Base-by-base conservation (phyloP, 1,140 invertebrate genomes). In the Pararge aegeria region DNA sequence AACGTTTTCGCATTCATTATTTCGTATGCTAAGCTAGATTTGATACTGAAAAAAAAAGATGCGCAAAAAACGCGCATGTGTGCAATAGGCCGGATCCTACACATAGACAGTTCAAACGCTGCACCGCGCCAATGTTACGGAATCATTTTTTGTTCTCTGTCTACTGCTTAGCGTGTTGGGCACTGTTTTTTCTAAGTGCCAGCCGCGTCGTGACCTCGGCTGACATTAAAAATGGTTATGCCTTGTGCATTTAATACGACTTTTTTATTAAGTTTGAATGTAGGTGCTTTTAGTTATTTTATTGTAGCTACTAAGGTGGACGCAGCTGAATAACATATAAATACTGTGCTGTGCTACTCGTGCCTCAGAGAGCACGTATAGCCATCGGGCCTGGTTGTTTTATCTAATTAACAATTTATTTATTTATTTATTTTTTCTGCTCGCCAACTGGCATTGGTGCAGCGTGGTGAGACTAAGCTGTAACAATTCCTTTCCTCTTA, bases 181-280 rank as follows among this genome's bases (percentile, higher is more conserved):
- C 70, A 79, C 69, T 60, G 66, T 80, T 87, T 87, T 87, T 84
- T 83, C 68, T 75, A 61, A 67, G 38, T 73, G 66, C 72, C 73
- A 79, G 78, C 72, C 75, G 77, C 79, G 71, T 74, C 80, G 72
- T 85, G 83, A 87, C 82, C 84, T 84, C 81, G 74, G 56, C 79
- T 87, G 82, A 82, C 80, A 83, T 87, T 87, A 80, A 83, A 87
- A 80, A 82, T 82, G 56, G 76, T 83, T 83, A 80, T 78, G 77
- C 75, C 72, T 77, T 66, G 73, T 79, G 78, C 75, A 79, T 80
- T 81, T 75, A 24, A 73, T 81, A 67, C 68, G 56, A 68, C 58
- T 78, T 78, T 74, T 78, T 78, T 72, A 58, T 55, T 64, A 13
- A 52, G 46, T 54, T 54, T 49, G 15, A 30, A 44, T 61, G 58